Percentiles rank a stretch among this genome's conserved stretches.
Evolutionary conservation across 2,113 vertebrate genomes (phyloP).

Genomic region (Typhlomys cinereus): DNA sequence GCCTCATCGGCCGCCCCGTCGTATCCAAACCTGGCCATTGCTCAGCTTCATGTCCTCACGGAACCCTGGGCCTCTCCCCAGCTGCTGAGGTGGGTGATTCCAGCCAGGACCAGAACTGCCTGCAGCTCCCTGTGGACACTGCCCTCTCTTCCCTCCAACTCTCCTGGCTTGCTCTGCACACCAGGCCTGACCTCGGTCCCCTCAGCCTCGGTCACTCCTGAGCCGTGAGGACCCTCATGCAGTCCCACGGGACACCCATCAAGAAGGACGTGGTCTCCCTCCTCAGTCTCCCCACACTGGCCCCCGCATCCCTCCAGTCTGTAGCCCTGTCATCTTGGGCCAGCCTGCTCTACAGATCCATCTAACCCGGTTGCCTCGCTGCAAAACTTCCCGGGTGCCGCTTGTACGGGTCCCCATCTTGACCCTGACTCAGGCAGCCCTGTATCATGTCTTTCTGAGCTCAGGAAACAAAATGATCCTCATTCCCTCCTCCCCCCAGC

Average conservation of each 20-base stretch:
- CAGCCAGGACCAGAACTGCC: background rate
- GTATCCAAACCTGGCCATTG: background rate
- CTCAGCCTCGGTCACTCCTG: rapidly evolving
- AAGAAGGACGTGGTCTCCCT: background rate
- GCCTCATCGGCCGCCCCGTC: no score
- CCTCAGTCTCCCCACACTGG: background rate
- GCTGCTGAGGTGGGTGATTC: background rate
- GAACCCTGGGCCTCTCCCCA: background rate
- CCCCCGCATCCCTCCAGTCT: background rate
- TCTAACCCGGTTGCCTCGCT: background rate
- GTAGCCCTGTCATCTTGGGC: rapidly evolving
- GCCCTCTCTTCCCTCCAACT: background rate
- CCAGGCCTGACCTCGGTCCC: background rate
- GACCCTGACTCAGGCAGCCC: background rate
- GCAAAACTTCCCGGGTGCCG: background rate
- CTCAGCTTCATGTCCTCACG: rapidly evolving
- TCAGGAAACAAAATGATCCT: background rate
- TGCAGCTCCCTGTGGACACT: rapidly evolving
- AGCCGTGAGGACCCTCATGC: background rate
- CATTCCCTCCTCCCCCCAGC: background rate
- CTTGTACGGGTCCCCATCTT: background rate
- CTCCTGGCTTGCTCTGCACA: background rate
- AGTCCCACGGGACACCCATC: background rate
- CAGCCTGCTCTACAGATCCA: background rate
- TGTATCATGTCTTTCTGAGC: background rate